Conservation (phyloP, 2,888 invertebrate species). For the Leptinotarsa juncta region DNA sequence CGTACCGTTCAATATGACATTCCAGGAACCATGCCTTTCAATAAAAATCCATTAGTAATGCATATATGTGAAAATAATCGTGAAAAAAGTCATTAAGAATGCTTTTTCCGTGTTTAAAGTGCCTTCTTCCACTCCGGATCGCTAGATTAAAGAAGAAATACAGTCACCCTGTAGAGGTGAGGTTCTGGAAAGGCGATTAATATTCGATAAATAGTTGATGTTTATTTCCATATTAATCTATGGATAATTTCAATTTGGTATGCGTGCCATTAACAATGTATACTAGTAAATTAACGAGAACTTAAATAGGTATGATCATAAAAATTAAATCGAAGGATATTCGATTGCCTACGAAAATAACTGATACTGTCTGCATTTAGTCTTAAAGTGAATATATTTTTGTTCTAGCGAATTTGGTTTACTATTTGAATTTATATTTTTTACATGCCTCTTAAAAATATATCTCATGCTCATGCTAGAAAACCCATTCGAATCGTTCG, state of each 20-base stretch:
- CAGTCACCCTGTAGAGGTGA: neutral
- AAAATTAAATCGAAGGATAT: constrained; percentile 18
- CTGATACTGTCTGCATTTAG: neutral
- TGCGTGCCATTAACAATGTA: constrained; percentile 5
- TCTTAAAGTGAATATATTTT: neutral
- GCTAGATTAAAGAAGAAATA: neutral
- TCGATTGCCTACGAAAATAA: constrained; percentile 6
- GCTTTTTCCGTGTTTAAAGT: too few species aligned
- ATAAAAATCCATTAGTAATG: too few species aligned
- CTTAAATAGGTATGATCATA: constrained; percentile 14
- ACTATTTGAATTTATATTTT: neutral
- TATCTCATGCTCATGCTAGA: neutral
- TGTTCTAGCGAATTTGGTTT: too few species aligned
- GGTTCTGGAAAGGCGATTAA: neutral
- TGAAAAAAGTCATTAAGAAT: too few species aligned
- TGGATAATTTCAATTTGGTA: neutral
- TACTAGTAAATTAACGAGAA: neutral
- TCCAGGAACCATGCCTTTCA: too few species aligned
- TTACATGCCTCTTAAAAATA: neutral
- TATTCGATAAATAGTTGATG: neutral
- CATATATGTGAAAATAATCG: too few species aligned
- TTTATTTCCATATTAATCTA: neutral
- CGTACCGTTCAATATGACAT: too few species aligned
- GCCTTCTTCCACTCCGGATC: too few species aligned
- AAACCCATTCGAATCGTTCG: neutral